Evolutionary conservation across 1,140 invertebrate genomes (phyloP).

Genomic region (Heterodera schachtii): DNA sequence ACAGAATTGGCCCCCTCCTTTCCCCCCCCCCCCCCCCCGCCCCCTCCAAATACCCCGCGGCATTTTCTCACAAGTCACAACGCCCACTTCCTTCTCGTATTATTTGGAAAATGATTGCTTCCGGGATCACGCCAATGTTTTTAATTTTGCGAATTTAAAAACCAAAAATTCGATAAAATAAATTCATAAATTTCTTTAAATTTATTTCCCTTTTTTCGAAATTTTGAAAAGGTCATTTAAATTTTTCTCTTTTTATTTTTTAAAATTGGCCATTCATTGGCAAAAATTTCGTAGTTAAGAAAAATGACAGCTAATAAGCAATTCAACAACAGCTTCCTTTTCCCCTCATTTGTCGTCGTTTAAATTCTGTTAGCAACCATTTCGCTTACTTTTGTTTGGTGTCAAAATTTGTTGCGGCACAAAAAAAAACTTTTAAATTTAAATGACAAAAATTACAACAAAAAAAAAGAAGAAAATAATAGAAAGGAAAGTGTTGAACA

Average conservation of each 20-base stretch:
- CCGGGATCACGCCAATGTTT: too few relatives aligned
- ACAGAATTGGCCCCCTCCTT: too few relatives aligned
- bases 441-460: not conserved
- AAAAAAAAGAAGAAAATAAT: not conserved
- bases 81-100: too few relatives aligned
- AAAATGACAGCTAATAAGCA: conserved; percentile 1
- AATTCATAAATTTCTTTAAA: too few relatives aligned
- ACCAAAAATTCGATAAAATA: too few relatives aligned
- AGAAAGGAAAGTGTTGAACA: too few relatives aligned
- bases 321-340: not conserved
- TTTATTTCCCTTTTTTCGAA: too few relatives aligned
- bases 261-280: not conserved
- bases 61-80: not conserved
- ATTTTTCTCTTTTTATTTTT: not conserved
- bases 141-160: too few relatives aligned
- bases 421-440: not conserved
- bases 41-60: too few relatives aligned
- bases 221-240: not conserved
- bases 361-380: not conserved
- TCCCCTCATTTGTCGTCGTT: not conserved
- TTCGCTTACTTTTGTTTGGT: not conserved
- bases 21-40: too few relatives aligned
- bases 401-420: not conserved
- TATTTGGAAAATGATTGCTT: too few relatives aligned
- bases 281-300: not conserved